A percentile compares a stretch with the other conserved stretches of the same genome.
Conservation (phyloP, 2,797 vertebrate genomes). For the Muscicapa striata region DNA sequence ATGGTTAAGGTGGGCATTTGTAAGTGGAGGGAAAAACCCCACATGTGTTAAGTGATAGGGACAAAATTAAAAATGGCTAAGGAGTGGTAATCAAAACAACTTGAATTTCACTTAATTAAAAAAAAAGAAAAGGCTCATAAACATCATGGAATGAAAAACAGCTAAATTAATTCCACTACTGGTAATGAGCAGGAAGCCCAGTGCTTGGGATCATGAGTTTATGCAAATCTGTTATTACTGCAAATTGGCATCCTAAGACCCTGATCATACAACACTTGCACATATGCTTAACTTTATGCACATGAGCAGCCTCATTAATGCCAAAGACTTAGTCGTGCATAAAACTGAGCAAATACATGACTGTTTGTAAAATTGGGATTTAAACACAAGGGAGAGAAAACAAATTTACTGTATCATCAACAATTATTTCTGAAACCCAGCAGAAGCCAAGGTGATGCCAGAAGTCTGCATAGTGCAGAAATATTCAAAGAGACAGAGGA, state of each 20-base stretch:
- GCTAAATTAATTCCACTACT: neutral
- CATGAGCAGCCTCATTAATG: constrained; percentile 60
- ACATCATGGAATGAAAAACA: neutral
- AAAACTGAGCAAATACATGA: constrained; percentile 57
- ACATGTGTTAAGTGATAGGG: neutral
- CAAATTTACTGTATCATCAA: constrained; percentile 70
- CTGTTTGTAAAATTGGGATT: constrained; percentile 46
- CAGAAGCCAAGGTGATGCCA: constrained; percentile 43
- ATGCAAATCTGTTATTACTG: constrained; percentile 63
- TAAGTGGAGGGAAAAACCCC: neutral
- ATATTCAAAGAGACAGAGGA: neutral
- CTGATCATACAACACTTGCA: constrained; percentile 56
- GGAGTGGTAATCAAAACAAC: neutral
- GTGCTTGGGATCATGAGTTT: constrained; percentile 31
- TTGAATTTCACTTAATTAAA: neutral
- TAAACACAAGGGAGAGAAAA: constrained; percentile 61
- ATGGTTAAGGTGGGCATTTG: neutral
- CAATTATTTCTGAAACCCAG: constrained; percentile 64
- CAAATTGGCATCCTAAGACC: constrained; percentile 64
- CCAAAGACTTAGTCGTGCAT: constrained; percentile 49
- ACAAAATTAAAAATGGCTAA: neutral
- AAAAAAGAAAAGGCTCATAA: neutral
- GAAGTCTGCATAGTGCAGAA: constrained; percentile 10
- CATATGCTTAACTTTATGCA: constrained; percentile 67
- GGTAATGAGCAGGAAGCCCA: constrained; percentile 44